Conservation (phyloP, 1,140 invertebrate genomes). For the Zaprionus kolodkinae region DNA sequence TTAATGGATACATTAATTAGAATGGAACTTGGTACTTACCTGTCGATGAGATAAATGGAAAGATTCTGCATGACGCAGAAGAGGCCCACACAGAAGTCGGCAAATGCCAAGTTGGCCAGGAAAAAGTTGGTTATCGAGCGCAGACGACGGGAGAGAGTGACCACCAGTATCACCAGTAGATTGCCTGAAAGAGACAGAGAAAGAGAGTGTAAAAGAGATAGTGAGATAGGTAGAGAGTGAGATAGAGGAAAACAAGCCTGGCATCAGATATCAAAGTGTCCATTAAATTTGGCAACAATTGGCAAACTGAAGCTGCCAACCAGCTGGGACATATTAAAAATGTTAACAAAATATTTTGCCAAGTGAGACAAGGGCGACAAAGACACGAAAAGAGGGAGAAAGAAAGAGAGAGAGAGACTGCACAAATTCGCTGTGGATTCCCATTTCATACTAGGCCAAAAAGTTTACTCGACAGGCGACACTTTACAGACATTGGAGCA, state of each 20-base stretch:
- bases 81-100: conserved; percentile 93
- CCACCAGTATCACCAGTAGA: conserved; percentile 91
- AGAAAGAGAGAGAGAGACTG: neutral
- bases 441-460: conserved; percentile 22
- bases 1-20: conserved; percentile 29
- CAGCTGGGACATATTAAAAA: conserved; percentile 45
- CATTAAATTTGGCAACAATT: conserved; percentile 19
- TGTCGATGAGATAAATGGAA: conserved; percentile 90
- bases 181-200: conserved; percentile 87
- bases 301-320: conserved; percentile 4
- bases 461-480: conserved; percentile 37
- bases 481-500: neutral
- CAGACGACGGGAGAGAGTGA: conserved; percentile 90
- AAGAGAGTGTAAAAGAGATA: no score
- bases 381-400: no score
- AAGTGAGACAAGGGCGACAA: conserved; percentile 10
- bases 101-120: conserved; percentile 92
- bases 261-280: conserved; percentile 36
- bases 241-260: neutral
- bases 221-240: conserved; percentile 11
- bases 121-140: conserved; percentile 94
- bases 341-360: conserved; percentile 49
- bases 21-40: conserved; percentile 84
- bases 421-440: neutral
- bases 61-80: conserved; percentile 95